A percentile compares a stretch with the other conserved stretches of the same genome.
phyloP scores from a whole-genome alignment of 2,113 vertebrate genomes.

The Hippocampus comes region DNA sequence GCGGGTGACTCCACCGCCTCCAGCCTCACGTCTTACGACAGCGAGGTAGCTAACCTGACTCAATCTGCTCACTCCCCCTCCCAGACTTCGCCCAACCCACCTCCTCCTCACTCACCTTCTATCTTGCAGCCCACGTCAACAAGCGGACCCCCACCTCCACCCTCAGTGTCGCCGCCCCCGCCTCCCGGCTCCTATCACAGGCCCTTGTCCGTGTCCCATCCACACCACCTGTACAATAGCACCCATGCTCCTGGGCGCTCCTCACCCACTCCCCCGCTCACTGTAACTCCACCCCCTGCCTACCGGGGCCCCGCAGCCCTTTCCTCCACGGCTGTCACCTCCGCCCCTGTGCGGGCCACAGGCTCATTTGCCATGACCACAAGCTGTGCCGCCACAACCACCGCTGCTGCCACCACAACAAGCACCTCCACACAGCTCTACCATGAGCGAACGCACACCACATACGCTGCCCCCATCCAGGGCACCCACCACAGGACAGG shows the following conservation, averaged over 20 bases:
- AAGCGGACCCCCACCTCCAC: constrained; percentile 67
- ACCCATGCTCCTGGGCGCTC: constrained; percentile 59
- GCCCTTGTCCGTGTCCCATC: constrained; percentile 71
- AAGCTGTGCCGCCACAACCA: constrained; percentile 54
- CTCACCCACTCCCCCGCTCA: constrained; percentile 67
- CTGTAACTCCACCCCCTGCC: constrained; percentile 58
- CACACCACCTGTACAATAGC: constrained; percentile 74
- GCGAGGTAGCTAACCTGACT: constrained; percentile 87
- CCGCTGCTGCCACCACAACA: constrained; percentile 55
- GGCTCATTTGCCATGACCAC: constrained; percentile 51
- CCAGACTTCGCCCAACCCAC: constrained; percentile 64
- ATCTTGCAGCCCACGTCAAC: constrained; percentile 49
- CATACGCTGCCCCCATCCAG: constrained; percentile 42
- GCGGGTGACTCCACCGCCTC: constrained; percentile 85
- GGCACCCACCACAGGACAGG: constrained; percentile 49
- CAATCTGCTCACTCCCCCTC: constrained; percentile 76
- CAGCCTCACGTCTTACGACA: constrained; percentile 89
- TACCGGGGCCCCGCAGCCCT: constrained; percentile 54
- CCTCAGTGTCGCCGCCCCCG: constrained; percentile 71
- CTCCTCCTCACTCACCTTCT: constrained; percentile 60
- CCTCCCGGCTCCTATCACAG: constrained; percentile 73
- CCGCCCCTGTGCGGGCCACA: constrained; percentile 48
- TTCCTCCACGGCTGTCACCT: constrained; percentile 50
- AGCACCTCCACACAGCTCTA: constrained; percentile 64
- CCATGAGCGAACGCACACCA: constrained; percentile 54